Percentiles rank a stretch among this genome's conserved stretches.
Conservation (phyloP, 2,797 vertebrate species). For the Pseudochirops corinnae region DNA sequence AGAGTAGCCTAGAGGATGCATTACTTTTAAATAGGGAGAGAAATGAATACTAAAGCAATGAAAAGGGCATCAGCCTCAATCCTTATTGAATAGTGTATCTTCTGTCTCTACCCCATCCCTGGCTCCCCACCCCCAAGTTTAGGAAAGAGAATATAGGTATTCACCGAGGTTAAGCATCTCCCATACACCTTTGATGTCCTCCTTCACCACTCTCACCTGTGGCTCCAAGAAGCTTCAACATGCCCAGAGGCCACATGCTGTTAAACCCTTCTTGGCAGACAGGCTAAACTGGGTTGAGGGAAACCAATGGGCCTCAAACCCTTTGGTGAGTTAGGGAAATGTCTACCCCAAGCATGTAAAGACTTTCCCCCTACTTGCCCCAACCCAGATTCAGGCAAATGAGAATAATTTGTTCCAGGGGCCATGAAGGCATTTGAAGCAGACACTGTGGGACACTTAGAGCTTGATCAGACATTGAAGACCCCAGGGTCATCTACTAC, state of each 20-base stretch:
- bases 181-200: background rate
- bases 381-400: no score
- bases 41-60: background rate
- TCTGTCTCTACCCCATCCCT: background rate
- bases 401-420: no score
- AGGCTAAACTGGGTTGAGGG: no score
- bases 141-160: background rate
- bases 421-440: no score
- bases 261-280: no score
- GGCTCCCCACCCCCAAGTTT: background rate
- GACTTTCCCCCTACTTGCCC: accelerated
- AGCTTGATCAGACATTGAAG: no score
- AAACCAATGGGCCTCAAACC: no score
- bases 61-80: background rate
- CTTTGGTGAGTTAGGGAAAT: no score
- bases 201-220: background rate
- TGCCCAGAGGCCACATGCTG: no score
- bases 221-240: background rate
- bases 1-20: background rate
- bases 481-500: no score
- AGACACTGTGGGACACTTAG: no score
- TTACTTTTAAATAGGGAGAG: background rate
- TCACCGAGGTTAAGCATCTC: background rate
- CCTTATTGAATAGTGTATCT: background rate
- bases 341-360: no score